phyloP scores from a whole-genome alignment of 2,797 vertebrate species.

The Brotula barbata region DNA sequence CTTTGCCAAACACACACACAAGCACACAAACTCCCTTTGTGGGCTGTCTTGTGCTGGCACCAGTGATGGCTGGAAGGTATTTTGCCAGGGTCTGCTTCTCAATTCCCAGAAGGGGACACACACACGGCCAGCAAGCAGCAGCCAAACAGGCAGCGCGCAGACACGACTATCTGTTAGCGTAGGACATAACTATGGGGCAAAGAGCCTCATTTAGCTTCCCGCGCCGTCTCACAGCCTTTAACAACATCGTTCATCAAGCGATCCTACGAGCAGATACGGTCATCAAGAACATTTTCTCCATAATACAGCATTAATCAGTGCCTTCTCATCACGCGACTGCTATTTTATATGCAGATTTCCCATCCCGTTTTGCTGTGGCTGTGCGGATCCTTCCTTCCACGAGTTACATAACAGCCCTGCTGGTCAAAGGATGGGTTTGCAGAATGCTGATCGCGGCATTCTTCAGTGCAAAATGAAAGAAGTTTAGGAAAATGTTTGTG shows the following conservation, averaged over 20 bases:
- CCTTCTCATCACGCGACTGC: slow-evolving; percentile 19
- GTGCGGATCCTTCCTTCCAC: slow-evolving; percentile 43
- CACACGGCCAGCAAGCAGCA: slow-evolving; percentile 45
- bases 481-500: slow-evolving; percentile 41
- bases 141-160: slow-evolving; percentile 46
- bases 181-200: slow-evolving; percentile 32
- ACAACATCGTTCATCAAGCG: slow-evolving; percentile 49
- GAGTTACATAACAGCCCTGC: slow-evolving; percentile 60
- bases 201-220: slow-evolving; percentile 24
- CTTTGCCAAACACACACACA: slow-evolving; percentile 71
- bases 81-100: slow-evolving; percentile 70
- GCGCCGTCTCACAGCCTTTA: slow-evolving; percentile 30
- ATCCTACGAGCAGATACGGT: slow-evolving; percentile 39
- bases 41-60: slow-evolving; percentile 64
- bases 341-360: slow-evolving; percentile 33
- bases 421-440: slow-evolving; percentile 60
- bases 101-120: slow-evolving; percentile 59
- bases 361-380: slow-evolving; percentile 12
- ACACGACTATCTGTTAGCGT: slow-evolving; percentile 41
- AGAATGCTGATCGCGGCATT: slow-evolving; percentile 57
- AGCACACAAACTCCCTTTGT: slow-evolving; percentile 62
- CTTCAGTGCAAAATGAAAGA: slow-evolving; percentile 45
- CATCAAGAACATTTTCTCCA: slow-evolving; percentile 23
- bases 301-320: slow-evolving; percentile 42
- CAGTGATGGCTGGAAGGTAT: slow-evolving; percentile 70